Base-by-base conservation (phyloP, 2,113 vertebrate species). In the Ciconia stormi region DNA sequence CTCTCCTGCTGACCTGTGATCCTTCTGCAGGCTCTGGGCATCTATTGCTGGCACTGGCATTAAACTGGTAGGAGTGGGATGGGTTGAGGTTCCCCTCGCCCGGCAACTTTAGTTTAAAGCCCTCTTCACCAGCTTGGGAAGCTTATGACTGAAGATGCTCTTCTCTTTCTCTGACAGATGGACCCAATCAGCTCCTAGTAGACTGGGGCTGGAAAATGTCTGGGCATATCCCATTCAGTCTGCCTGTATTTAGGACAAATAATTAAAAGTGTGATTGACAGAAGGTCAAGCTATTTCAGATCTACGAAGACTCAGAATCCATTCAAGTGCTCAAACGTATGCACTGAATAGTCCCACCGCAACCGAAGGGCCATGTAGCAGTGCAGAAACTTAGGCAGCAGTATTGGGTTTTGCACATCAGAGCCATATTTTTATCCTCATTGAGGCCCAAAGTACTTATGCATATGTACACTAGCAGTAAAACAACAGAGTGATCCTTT, bases 401-500 rank as follows among this genome's bases (percentile, higher is more conserved):
- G 38, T 36, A 46, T 13, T 14, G 13, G n/a, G 25, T 96, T 95
- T 95, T 22, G 19, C 72, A 91, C 69, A 79, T 74, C 78, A 92
- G 63, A 91, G 92, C 77, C 52, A 25, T 89, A 95, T 91, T 95
- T 94, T 96, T 61, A 55, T 74, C 89, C 86, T 84, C 69, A 40
- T 7, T 89, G 94, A 82, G 80, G 67, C 72, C 90, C 72, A 78
- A 82, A 93, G 88, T 52, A 81, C 72, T 96, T 96, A 81, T 79
- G 89, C 58, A 69, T 92, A 87, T 93, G 86, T 91, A 87, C 87
- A 69, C 93, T n/a, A 92, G 86, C 83, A 76, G 77, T 94, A 91
- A 93, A 97, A 95, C 70, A 97, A 95, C 90, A 95, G 84, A 87
- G 73, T 79, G 91, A 95, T 95, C 91, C 86, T 92, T 93, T 94